Base-by-base conservation (phyloP, 2,888 invertebrate genomes). In the Macropis europaea region DNA sequence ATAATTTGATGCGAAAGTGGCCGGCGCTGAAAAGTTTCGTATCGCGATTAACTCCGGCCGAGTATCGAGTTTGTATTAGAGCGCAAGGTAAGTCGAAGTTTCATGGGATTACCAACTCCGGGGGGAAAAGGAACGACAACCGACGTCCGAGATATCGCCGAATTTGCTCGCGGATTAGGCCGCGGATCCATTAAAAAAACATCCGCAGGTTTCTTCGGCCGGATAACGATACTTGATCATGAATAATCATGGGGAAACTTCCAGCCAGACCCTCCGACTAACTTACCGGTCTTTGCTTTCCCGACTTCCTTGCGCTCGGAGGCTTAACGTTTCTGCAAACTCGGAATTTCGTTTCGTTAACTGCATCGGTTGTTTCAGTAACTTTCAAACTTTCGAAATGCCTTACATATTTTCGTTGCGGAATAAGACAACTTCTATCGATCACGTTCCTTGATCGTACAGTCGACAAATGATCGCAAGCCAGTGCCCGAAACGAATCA, bases 221-320 rank as follows among this genome's bases (percentile, higher is more conserved):
- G 45, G 68, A 42, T 61, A 64, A 73, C 64, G 71, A 48, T 68
- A 74, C 60, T 61, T 56, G 2, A 56, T 56, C 73, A 71, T 82
- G 76, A 81, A 82, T 82, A 82, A 75, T 73, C 74, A 76, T 73
- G 38, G 15, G 17, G 19, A 38, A 67, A 62, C 32, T 48, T 68
- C 50, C 30, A n/a, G 17, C 26, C 48, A 13, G 47, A 48, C 36
- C n/a, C 59, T 22, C 17, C 1, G 26, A 6, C 47, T 15, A 38
- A 64, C 22, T 71, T 57, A 57, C 26, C 24, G 53, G 47, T 64
- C 36, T 38, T 52, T 53, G 57, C 53, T 59, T 56, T 28, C 28
- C 53, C 47, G 64, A 53, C 36, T 63, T 56, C 45, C 70, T 52
- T 54, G 40, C 34, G n/a, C 13, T 11, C 28, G 19, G n/a, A 36